A percentile compares a stretch with the other conserved stretches of the same genome.
phyloP scores from a whole-genome alignment of 2,113 vertebrate genomes.

The Myotis lucifugus region DNA sequence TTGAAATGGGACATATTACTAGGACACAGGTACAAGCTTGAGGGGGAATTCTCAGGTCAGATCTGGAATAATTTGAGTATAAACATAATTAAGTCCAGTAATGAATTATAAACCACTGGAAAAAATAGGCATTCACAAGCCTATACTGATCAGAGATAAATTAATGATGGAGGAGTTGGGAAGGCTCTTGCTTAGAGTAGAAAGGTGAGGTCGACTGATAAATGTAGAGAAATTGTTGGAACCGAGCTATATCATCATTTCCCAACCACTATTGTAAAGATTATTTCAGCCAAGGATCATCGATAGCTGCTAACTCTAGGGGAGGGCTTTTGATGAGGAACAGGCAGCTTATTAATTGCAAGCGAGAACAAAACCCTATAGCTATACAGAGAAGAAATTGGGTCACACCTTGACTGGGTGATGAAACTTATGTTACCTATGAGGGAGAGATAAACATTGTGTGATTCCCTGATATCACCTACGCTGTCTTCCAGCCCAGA shows the following conservation, averaged over 20 bases:
- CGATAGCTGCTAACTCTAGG: neutral
- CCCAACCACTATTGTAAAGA: neutral
- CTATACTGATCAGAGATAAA: neutral
- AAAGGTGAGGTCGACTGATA: neutral
- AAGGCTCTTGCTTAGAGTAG: neutral
- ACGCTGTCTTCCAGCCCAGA: neutral
- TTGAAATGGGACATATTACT: neutral
- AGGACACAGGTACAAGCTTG: neutral
- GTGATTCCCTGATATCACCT: neutral
- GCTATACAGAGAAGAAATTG: neutral
- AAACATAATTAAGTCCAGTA: neutral
- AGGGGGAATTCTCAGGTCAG: neutral
- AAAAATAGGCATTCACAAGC: neutral
- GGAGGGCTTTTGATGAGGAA: neutral
- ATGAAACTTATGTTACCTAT: neutral
- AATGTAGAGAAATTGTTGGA: neutral
- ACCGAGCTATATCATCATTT: neutral
- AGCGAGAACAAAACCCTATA: neutral
- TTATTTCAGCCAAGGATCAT: neutral
- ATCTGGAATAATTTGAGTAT: neutral
- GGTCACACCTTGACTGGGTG: neutral
- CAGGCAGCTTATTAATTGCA: neutral
- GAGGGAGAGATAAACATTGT: neutral
- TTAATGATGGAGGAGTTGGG: neutral
- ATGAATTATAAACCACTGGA: neutral